Evolutionary conservation across 1,140 invertebrate species (phyloP).

Genomic region (Drosophila pruinosa): DNA sequence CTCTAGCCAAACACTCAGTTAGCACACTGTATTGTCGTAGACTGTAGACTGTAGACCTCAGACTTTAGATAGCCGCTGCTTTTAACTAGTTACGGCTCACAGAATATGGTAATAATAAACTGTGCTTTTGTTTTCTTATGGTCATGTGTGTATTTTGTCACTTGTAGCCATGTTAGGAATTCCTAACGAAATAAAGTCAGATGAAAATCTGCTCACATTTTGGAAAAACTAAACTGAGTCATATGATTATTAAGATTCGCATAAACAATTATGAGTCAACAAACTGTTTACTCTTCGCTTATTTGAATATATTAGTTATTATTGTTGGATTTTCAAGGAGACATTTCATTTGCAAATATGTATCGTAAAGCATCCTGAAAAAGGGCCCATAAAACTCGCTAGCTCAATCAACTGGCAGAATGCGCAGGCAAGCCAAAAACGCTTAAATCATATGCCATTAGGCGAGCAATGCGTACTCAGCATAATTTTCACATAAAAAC

Average conservation of each 20-base stretch:
- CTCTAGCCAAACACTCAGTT: slow-evolving; percentile 43
- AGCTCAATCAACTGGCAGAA: slow-evolving; percentile 37
- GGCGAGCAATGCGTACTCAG: slow-evolving; percentile 61
- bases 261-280: slow-evolving; percentile 5
- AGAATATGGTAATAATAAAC: slow-evolving; percentile 15
- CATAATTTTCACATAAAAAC: slow-evolving; percentile 75
- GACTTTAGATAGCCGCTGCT: slow-evolving; percentile 10
- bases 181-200: no score
- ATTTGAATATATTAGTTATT: slow-evolving; percentile 18
- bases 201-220: background rate
- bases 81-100: background rate
- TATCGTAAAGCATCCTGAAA: slow-evolving; percentile 21
- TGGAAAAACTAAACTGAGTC: slow-evolving; percentile 16
- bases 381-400: slow-evolving; percentile 32
- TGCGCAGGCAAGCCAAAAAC: slow-evolving; percentile 36
- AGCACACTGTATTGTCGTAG: no score
- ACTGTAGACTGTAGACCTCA: slow-evolving; percentile 9
- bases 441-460: slow-evolving; percentile 76
- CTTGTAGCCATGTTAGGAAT: background rate
- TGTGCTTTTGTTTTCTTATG: slow-evolving; percentile 10
- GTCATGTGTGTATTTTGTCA: slow-evolving; percentile 1
- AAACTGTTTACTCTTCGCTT: background rate
- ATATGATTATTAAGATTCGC: slow-evolving; percentile 13
- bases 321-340: slow-evolving; percentile 19
- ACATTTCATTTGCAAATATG: slow-evolving; percentile 52